A percentile compares a stretch with the other conserved stretches of the same genome.
phyloP scores from a whole-genome alignment of 2,888 invertebrate genomes.

The Linyphia triangularis region DNA sequence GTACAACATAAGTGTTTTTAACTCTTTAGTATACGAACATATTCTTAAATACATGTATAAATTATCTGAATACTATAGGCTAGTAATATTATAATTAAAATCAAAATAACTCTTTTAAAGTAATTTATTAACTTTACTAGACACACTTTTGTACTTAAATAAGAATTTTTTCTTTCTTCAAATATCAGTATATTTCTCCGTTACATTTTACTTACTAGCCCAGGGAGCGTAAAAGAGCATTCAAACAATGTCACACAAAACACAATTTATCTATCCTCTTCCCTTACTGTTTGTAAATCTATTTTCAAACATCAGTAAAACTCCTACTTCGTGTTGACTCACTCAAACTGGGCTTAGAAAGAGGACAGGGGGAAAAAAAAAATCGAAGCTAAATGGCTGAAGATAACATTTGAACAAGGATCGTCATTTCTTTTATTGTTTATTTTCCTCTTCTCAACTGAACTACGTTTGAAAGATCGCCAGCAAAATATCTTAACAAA shows the following conservation, averaged over 20 bases:
- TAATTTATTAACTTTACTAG: background rate
- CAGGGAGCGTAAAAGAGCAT: background rate
- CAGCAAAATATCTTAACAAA: conserved; percentile 14
- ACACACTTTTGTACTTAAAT: background rate
- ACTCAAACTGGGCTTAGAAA: conserved; percentile 7
- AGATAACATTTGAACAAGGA: conserved; percentile 30
- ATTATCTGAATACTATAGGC: no score
- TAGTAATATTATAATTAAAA: no score
- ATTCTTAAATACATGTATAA: no score
- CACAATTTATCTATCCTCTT: background rate
- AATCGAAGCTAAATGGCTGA: conserved; percentile 21
- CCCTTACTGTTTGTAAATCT: background rate
- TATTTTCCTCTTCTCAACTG: background rate
- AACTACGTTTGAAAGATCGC: conserved; percentile 15
- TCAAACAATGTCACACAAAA: conserved; percentile 30
- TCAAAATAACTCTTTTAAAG: no score
- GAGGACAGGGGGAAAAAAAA: background rate
- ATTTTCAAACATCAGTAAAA: conserved; percentile 30
- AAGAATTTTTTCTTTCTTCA: no score
- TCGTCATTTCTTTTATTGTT: conserved; percentile 14
- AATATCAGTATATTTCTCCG: no score
- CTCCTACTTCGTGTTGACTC: conserved; percentile 15
- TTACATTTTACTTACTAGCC: no score
- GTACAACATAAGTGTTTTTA: no score
- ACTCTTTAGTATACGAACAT: no score